phyloP scores from a whole-genome alignment of 2,797 vertebrate genomes.

The Phataginus tetradactyla region DNA sequence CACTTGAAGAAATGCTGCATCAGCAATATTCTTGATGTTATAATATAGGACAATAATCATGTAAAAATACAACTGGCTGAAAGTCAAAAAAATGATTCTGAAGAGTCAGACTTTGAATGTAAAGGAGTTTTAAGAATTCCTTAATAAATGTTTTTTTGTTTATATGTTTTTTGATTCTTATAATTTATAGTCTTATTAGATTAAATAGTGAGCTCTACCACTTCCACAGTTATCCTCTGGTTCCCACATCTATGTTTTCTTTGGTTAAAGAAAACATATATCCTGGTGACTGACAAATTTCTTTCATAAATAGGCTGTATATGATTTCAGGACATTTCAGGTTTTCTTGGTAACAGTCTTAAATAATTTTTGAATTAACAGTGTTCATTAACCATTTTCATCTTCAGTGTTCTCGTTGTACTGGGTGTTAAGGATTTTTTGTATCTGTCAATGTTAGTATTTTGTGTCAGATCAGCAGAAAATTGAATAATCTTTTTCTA shows the following conservation, averaged over 20 bases:
- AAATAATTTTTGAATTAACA: not conserved
- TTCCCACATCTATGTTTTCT: not conserved
- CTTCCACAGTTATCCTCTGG: not conserved
- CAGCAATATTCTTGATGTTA: not conserved
- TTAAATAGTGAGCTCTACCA: not conserved
- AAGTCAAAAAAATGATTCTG: not conserved
- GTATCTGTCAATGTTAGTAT: not conserved
- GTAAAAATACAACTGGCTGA: not conserved
- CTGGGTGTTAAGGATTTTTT: not conserved
- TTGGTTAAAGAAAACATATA: not conserved
- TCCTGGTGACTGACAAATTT: not conserved
- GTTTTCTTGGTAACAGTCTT: conserved; percentile 9
- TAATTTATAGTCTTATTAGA: not conserved
- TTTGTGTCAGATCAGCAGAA: not conserved
- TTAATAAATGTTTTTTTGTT: not conserved
- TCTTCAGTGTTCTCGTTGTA: not conserved
- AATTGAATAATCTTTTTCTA: not conserved
- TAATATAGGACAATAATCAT: not conserved
- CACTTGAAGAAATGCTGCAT: not conserved
- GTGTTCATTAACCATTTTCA: not conserved
- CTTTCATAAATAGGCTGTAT: not conserved
- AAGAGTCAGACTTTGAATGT: not conserved
- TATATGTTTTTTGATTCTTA: not conserved
- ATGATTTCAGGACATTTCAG: not conserved
- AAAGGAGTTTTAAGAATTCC: not conserved